Conservation (phyloP, 2,888 invertebrate species). For the Phoenoteleia sp. region DNA sequence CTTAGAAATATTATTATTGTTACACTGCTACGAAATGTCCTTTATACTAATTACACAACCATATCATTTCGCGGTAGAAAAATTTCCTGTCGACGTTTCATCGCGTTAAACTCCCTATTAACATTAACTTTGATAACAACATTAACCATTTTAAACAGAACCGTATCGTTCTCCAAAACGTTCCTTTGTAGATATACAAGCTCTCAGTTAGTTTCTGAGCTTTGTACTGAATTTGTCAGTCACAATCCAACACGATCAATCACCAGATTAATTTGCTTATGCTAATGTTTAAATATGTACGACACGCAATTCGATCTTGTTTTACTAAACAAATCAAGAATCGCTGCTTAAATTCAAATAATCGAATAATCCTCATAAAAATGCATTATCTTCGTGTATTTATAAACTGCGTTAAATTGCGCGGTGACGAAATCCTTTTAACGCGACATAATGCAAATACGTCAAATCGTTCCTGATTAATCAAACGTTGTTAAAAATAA, state of each 20-base stretch:
- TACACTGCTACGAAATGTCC: too few species aligned
- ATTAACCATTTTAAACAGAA: background rate
- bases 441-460: slow-evolving; percentile 8
- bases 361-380: background rate
- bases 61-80: too few species aligned
- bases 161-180: background rate
- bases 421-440: background rate
- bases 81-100: too few species aligned
- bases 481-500: slow-evolving; percentile 54
- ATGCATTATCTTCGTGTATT: background rate
- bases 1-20: too few species aligned
- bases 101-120: background rate
- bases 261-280: slow-evolving; percentile 63
- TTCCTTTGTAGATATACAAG: slow-evolving; percentile 12
- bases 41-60: too few species aligned
- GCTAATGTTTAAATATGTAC: slow-evolving; percentile 52
- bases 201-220: slow-evolving; percentile 23
- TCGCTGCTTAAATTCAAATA: background rate
- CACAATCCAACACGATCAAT: slow-evolving; percentile 55
- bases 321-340: slow-evolving; percentile 30
- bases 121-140: background rate
- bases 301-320: background rate
- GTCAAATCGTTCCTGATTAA: slow-evolving; percentile 24
- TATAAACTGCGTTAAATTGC: background rate
- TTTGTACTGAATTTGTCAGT: slow-evolving; percentile 46